A percentile compares a stretch with the other conserved stretches of the same genome.
Conservation (phyloP, 2,797 vertebrate genomes). For the Acomys russatus region DNA sequence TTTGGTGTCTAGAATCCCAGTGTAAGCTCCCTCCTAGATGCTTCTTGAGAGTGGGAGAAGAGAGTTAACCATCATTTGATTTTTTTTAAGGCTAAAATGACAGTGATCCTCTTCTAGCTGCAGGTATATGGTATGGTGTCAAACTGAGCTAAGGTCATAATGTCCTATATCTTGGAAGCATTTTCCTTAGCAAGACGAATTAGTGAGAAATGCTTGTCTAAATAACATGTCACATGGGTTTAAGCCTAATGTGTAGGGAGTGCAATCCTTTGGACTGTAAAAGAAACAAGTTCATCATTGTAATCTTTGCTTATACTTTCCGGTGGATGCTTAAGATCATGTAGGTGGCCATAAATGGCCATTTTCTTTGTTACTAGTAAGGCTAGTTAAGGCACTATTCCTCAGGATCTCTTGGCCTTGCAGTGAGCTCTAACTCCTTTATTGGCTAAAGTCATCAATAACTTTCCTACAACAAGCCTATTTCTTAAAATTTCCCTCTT, state of each 20-base stretch:
- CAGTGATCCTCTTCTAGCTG: neutral
- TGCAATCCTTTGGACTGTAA: neutral
- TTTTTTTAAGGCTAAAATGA: neutral
- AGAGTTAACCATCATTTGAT: neutral
- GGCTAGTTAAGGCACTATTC: neutral
- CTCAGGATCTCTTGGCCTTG: neutral
- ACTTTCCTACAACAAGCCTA: neutral
- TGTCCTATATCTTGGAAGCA: neutral
- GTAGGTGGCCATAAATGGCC: neutral
- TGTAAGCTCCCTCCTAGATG: neutral
- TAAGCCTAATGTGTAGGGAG: neutral
- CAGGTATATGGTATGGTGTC: neutral
- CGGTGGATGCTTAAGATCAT: neutral
- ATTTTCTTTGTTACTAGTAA: neutral
- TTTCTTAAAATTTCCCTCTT: slow-evolving; percentile 55
- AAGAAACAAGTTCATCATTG: neutral
- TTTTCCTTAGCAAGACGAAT: neutral
- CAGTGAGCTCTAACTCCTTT: neutral
- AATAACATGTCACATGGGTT: neutral
- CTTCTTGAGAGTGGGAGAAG: neutral
- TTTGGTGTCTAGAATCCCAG: neutral
- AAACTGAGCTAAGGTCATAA: neutral
- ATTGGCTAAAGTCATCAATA: neutral
- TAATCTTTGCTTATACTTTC: neutral
- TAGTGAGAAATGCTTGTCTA: neutral